These are phyloP conservation scores for Acrocephalus arundinaceus DNA, from an alignment of 2,113 vertebrate genomes.

Conservation along the genomic window DNA sequence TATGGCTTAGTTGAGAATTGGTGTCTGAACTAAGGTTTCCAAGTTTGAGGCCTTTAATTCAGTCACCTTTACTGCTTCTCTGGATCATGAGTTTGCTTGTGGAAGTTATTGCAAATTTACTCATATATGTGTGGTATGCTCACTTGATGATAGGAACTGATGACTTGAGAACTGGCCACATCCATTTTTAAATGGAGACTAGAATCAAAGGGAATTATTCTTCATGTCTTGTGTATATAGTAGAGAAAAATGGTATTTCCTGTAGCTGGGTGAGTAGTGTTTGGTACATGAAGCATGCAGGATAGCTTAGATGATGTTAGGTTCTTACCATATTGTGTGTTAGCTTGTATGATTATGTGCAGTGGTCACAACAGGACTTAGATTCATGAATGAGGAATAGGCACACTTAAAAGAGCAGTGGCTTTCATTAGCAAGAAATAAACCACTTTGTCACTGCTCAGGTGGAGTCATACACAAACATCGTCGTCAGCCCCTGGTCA, in stretches of 20 bases:
- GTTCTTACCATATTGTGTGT: not conserved
- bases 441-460: not conserved
- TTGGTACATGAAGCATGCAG: not conserved
- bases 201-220: not conserved
- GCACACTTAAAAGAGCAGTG: not conserved
- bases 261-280: not conserved
- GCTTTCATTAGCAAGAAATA: not conserved
- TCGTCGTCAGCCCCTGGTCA: constrained; percentile 80
- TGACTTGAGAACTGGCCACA: not conserved
- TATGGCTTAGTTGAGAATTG: not conserved
- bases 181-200: not conserved
- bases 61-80: not conserved
- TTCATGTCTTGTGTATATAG: not conserved
- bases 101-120: not conserved
- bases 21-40: not conserved
- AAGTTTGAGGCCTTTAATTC: not conserved
- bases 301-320: not conserved
- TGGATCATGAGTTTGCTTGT: not conserved
- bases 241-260: not conserved
- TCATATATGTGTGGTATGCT: not conserved
- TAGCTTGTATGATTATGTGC: not conserved
- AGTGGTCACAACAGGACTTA: not conserved
- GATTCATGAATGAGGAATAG: not conserved
- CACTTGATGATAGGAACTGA: not conserved
- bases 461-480: constrained; percentile 79